Conservation (phyloP, 2,797 vertebrate species). For the Dromococcyx pavoninus region DNA sequence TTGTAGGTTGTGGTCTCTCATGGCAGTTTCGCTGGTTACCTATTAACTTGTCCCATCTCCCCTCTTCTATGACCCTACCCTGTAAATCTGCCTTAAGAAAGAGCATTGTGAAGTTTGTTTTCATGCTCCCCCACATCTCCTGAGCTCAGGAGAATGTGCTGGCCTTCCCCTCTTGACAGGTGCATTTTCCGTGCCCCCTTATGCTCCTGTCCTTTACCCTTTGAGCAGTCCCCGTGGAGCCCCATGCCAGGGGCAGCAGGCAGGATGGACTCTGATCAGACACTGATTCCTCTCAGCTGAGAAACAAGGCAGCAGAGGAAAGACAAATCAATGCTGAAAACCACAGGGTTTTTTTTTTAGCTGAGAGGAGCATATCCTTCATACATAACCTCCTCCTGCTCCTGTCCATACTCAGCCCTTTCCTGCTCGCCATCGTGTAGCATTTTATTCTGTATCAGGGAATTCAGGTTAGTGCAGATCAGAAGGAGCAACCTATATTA, state of each 20-base stretch:
- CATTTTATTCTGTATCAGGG: neutral
- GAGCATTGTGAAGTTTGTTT: neutral
- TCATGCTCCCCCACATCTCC: neutral
- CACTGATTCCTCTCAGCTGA: neutral
- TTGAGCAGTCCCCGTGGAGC: neutral
- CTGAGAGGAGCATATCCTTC: neutral
- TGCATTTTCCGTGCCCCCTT: neutral
- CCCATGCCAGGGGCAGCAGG: neutral
- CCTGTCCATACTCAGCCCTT: neutral
- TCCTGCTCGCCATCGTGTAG: neutral
- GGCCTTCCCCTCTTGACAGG: neutral
- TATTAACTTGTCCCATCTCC: neutral
- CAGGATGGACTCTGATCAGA: neutral
- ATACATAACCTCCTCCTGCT: neutral
- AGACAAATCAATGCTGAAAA: neutral
- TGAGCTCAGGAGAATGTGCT: neutral
- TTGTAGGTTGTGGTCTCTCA: neutral
- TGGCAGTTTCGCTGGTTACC: neutral
- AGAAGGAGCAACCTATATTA: neutral
- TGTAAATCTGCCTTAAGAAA: conserved; percentile 40
- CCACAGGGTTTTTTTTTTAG: neutral
- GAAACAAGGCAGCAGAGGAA: neutral
- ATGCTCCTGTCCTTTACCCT: neutral
- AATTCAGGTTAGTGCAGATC: neutral
- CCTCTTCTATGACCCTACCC: neutral